A percentile compares a stretch with the other conserved stretches of the same genome.
phyloP scores from a whole-genome alignment of 2,797 vertebrate species.

The Anguilla megastoma region DNA sequence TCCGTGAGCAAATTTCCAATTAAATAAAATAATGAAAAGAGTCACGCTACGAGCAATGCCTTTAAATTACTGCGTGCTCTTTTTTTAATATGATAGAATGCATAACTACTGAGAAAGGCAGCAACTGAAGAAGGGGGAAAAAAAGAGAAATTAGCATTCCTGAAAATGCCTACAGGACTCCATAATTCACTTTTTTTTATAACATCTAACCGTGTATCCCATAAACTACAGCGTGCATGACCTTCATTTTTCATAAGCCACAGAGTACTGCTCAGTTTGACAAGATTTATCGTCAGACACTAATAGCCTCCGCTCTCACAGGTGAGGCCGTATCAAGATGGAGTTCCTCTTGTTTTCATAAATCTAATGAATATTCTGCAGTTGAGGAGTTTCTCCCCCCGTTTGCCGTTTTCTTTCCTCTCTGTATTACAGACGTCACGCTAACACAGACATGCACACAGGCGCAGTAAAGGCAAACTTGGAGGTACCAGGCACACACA shows the following conservation, averaged over 20 bases:
- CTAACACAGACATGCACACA: background rate
- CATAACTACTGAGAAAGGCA: background rate
- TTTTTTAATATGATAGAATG: slow-evolving; percentile 33
- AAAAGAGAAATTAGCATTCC: slow-evolving; percentile 60
- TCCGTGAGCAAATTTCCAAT: background rate
- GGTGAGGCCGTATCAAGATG: slow-evolving; percentile 58
- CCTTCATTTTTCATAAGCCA: slow-evolving; percentile 76
- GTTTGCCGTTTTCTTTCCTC: background rate
- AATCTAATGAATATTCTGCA: slow-evolving; percentile 59
- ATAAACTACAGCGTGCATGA: slow-evolving; percentile 69
- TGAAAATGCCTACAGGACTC: slow-evolving; percentile 53
- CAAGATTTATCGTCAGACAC: slow-evolving; percentile 78
- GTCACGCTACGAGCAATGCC: slow-evolving; percentile 31
- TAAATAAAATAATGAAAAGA: slow-evolving; percentile 34
- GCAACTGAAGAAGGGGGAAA: slow-evolving; percentile 33
- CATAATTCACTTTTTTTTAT: slow-evolving; percentile 71
- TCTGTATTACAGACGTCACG: background rate
- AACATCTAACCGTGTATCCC: slow-evolving; percentile 63
- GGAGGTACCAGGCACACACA: background rate
- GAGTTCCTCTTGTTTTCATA: slow-evolving; percentile 50
- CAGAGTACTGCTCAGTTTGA: slow-evolving; percentile 66
- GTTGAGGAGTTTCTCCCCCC: slow-evolving; percentile 33
- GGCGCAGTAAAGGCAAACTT: background rate
- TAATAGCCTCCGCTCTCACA: slow-evolving; percentile 63
- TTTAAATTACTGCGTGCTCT: slow-evolving; percentile 44